Evolutionary conservation across 2,888 invertebrate species (phyloP), one percentile per base, ranked within the genome.

Genomic region (Andrena minutula): DNA sequence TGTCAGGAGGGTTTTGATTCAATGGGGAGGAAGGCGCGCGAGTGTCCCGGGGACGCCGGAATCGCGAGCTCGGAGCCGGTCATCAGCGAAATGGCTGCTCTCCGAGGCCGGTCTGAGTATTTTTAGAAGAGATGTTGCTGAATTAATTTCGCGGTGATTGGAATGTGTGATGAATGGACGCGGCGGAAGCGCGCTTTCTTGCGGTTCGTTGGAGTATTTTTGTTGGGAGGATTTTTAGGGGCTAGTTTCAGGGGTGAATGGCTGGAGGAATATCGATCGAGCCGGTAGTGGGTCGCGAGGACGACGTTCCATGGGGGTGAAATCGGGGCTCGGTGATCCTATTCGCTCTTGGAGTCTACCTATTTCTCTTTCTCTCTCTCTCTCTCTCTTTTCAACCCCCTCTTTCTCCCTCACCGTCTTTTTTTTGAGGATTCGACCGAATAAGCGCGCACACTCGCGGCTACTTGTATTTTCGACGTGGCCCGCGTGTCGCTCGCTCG

Each of bases 371-470:
- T 32, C 32, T 32, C 32, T 32, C 8, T 32, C 32, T 41, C 10
- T 35, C 41, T 41, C 12, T 41, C 41, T 2, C 41, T n/a, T n/a
- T n/a, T n/a, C n/a, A n/a, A 41, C 41, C 12, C 16, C 41, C 41
- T 41, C 41, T 41, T 41, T 0, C 41, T 41, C 41, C 41, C 41
- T 41, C 12, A 16, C 41, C 4, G 41, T 16, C 5, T 53, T 35
- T 28, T 60, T 30, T 61, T 41, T 12, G 49, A 56, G 66, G 69
- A 51, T 49, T 77, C 74, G 68, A 71, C 53, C 56, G 79, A 81
- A 79, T 82, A 79, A 78, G 30, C 79, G 88, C 86, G 86, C 87
- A 84, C 69, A 77, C 88, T 86, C 82, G 84, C 79, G 81, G 75
- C 56, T 68, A 51, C 73, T 84, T 82, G 79, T 84, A 82, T 84